A percentile compares a stretch with the other conserved stretches of the same genome.
These are phyloP conservation scores for Plagiodera versicolora DNA, from an alignment of 2,888 invertebrate genomes.

Conservation along the genomic window DNA sequence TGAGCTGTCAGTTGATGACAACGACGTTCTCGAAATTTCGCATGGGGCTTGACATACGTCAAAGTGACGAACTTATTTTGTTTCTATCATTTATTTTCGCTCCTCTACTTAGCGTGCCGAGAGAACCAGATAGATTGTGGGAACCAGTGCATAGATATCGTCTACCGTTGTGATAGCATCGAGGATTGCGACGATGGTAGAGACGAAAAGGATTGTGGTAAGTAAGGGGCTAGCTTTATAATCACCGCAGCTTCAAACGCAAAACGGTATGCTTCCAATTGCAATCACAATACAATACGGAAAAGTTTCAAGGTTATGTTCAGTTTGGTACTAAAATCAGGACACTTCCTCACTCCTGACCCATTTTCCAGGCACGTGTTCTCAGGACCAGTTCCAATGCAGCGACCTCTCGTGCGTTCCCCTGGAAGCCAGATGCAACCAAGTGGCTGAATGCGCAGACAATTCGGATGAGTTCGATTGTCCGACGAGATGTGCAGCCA, in stretches of 20 bases:
- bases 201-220: conserved; percentile 63
- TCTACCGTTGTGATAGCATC: conserved; percentile 58
- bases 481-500: conserved; percentile 54
- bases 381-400: conserved; percentile 70
- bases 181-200: conserved; percentile 62
- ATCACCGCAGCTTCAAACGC: not conserved
- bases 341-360: not conserved
- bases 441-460: conserved; percentile 61
- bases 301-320: too few relatives aligned
- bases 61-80: too few relatives aligned
- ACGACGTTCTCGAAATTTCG: too few relatives aligned
- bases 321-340: too few relatives aligned
- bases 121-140: conserved; percentile 57
- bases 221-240: conserved; percentile 13
- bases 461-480: conserved; percentile 63
- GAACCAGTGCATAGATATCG: conserved; percentile 55
- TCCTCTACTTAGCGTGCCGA: conserved; percentile 42
- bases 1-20: too few relatives aligned
- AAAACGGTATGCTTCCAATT: not conserved
- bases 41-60: too few relatives aligned
- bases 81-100: conserved; percentile 6
- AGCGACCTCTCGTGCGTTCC: conserved; percentile 60
- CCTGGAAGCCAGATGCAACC: conserved; percentile 61
- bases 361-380: conserved; percentile 54
- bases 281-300: not conserved